Evolutionary conservation across 1,140 invertebrate genomes (phyloP).

Genomic region (Zaprionus ghesquierei): DNA sequence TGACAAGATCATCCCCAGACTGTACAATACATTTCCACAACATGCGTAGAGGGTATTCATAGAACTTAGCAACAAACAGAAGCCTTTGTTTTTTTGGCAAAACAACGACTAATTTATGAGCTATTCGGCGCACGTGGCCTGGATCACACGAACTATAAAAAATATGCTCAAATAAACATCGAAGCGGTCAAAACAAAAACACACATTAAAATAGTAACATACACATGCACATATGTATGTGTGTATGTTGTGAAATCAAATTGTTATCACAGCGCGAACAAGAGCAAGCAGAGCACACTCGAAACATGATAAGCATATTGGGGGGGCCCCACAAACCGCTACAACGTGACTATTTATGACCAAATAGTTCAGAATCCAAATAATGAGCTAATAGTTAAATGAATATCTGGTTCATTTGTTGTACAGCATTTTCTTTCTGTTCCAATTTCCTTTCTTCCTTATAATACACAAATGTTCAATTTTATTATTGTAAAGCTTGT

Average conservation of each 20-base stretch:
- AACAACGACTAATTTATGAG: conserved; percentile 52
- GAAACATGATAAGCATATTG: conserved; percentile 56
- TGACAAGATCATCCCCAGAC: neutral
- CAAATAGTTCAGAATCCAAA: neutral
- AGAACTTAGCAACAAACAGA: neutral
- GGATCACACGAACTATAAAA: conserved; percentile 39
- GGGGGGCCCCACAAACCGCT: too few species aligned
- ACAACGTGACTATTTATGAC: conserved; percentile 15
- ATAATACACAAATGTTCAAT: neutral
- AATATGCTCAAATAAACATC: conserved; percentile 38
- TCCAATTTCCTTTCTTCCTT: neutral
- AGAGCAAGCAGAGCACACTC: conserved; percentile 27
- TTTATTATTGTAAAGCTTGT: neutral
- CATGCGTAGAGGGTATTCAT: neutral
- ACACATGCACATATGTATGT: conserved; percentile 12
- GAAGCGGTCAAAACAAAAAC: conserved; percentile 36
- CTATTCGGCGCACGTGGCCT: conserved; percentile 52
- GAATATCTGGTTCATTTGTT: neutral
- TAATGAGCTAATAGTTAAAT: conserved; percentile 3
- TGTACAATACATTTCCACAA: neutral
- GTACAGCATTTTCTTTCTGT: neutral
- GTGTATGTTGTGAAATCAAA: conserved; percentile 38
- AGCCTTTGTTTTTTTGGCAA: conserved; percentile 2
- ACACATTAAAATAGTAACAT: conserved; percentile 32
- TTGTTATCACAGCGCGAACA: conserved; percentile 54